Evolutionary conservation across 2,888 invertebrate genomes (phyloP), one percentile per base, ranked within the genome.

Genomic region (Cryptocheilus praepositus): DNA sequence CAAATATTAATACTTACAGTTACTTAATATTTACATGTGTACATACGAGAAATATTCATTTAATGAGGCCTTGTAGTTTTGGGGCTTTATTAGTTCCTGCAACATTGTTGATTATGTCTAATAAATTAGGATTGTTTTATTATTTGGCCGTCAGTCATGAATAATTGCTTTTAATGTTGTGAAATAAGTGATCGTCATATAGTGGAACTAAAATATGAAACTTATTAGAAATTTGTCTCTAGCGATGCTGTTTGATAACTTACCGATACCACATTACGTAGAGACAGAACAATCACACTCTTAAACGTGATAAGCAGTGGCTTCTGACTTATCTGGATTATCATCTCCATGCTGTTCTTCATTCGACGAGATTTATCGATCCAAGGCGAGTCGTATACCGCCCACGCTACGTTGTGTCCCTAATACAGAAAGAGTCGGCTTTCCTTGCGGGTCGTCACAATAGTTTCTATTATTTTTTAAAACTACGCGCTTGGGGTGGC

Each of bases 241-340:
- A 36, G 8, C 13, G 11, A 36, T 36, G 3, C 13, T 11, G 36
- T 11, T 21, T 13, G 16, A 19, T 21, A 0, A 7, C 52, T 52
- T 11, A 52, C 52, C 52, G 52, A 52, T 21, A 22, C 52, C 16
- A 52, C 22, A 18, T 52, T 21, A 0, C 22, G 52, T 3, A 52
- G 22, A 4, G 52, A 52, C 3, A 52, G 22, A 15, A 52, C 52
- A 15, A 52, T 18, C 3, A 52, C 52, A 3, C 15, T 15, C 13
- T 21, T 52, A 21, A 52, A 18, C 7, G 15, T 21, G 21, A 52
- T 22, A 15, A 52, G 21, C 22, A 52, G 22, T 8, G 52, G 22
- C 22, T 52, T 52, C 22, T 52, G 52, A 21, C 52, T 21, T 52
- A 18, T 52, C 52, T 13, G 16, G 3, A 52, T 52, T 19, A 52